Percentiles rank a stretch among this genome's conserved stretches.
Conservation (phyloP, 37 sponge, comb jelly and placozoan species). For the Oopsacas minuta region DNA sequence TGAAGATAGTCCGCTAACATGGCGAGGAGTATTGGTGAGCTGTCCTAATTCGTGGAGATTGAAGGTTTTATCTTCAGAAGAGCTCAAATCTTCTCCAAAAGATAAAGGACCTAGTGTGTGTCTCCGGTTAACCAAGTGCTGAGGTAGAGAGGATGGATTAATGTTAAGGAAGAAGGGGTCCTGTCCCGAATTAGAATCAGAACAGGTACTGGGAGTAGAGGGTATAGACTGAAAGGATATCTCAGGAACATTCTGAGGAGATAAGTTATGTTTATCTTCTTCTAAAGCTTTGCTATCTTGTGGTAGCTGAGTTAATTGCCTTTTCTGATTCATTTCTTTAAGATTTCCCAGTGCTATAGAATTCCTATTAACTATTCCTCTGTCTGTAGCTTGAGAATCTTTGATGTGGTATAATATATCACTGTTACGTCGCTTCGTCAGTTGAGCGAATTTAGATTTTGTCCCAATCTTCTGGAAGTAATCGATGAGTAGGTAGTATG, state of each 20-base stretch:
- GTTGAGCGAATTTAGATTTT: slow-evolving; percentile 10
- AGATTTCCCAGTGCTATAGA: not conserved
- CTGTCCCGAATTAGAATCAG: not conserved
- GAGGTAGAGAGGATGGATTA: not conserved
- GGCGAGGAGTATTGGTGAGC: not conserved
- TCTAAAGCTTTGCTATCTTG: not conserved
- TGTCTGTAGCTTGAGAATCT: not conserved
- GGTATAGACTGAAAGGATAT: not conserved
- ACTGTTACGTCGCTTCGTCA: not conserved
- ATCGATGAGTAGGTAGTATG: slow-evolving; percentile 58
- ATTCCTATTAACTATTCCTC: not conserved
- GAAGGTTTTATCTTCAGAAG: not conserved
- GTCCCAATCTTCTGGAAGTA: slow-evolving; percentile 23
- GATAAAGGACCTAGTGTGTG: not conserved
- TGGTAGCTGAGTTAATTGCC: not conserved
- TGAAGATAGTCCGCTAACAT: not conserved
- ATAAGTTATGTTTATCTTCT: not conserved
- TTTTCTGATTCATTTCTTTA: not conserved
- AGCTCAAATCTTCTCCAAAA: not conserved
- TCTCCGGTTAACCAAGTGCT: not conserved
- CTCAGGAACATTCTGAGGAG: not conserved
- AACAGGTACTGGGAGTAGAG: not conserved
- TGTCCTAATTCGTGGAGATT: not conserved
- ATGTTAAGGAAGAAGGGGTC: not conserved
- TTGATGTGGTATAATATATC: not conserved